Conservation (phyloP, 2,113 vertebrate genomes). For the Beaufortia kweichowensis region DNA sequence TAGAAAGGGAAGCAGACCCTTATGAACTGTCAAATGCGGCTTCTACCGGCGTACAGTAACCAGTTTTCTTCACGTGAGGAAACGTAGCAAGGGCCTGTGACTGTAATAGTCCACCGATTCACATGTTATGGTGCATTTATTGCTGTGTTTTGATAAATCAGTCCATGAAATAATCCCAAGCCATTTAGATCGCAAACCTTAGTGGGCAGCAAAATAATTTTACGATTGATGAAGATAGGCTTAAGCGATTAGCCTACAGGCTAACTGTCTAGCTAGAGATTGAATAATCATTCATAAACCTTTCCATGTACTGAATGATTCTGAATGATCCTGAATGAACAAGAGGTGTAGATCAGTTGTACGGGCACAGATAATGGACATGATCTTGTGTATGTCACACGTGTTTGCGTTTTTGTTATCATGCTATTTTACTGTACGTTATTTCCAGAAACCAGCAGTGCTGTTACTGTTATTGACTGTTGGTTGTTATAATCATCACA, state of each 20-base stretch:
- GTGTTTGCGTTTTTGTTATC: constrained; percentile 13
- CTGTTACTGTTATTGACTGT: background rate
- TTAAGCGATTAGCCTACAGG: constrained; percentile 20
- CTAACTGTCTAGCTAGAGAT: background rate
- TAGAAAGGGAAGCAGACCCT: background rate
- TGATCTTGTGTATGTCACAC: background rate
- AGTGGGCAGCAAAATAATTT: background rate
- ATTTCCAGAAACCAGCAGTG: constrained; percentile 31
- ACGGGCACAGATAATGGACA: constrained; percentile 14
- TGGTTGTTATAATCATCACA: background rate
- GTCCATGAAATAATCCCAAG: background rate
- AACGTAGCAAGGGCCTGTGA: background rate
- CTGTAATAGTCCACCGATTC: background rate
- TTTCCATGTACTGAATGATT: background rate
- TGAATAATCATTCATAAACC: background rate
- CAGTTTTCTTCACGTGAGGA: background rate
- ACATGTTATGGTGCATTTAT: background rate
- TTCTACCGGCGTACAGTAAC: background rate
- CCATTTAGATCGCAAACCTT: constrained; percentile 7
- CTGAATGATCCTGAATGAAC: too few relatives aligned
- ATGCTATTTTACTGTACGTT: constrained; percentile 12
- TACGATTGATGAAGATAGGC: background rate
- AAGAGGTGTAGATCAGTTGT: background rate
- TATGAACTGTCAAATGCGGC: background rate
- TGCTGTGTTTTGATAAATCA: background rate